Base-by-base conservation (phyloP, 2,888 invertebrate species). In the Clivina fossor region DNA sequence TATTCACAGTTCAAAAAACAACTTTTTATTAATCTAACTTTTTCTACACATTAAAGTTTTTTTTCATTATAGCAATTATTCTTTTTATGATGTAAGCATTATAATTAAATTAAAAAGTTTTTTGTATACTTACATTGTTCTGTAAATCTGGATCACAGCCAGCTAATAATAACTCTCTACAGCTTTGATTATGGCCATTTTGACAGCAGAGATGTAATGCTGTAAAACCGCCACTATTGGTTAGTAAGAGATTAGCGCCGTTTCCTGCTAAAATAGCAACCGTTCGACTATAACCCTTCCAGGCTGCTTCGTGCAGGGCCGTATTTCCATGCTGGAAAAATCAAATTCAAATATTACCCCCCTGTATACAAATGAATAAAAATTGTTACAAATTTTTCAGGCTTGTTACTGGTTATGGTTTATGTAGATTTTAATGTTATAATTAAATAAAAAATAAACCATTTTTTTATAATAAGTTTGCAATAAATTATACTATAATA, bases 161-260 rank as follows among this genome's bases (percentile, higher is more conserved):
- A 1, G 91, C 89, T 64, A 94, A 80, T 35, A 97, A 79, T 8
- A 97, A 77, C 69, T 94, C 92, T 49, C 95, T 75, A 66, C 92
- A 90, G 63, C 91, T 88, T 77, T 96, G 95, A 77, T 96, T 97
- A 78, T 96, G 96, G 0, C 96, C 96, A 74, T 93, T 94, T 79
- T 97, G 96, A 66, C 93, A 93, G 58, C 93, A 90, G 62, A 97
- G 82, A 77, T 97, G 97, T 37, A 97, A 81, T n/a, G 96, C 85
- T 11, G 92, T 88, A 74, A 95, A 94, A 4, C 95, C 95, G 43
- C 90, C 92, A 64, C 87, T 82, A 74, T 92, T 92, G 68, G 84
- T 80, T 56, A 81, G 79, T 60, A 81, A 78, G 58, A 85, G 71
- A 57, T 81, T 76, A 13, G 84, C 83, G 48, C 82, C 81, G 63